These are phyloP conservation scores for Homarus americanus DNA, from an alignment of 1,140 invertebrate species.

Conservation along the genomic window DNA sequence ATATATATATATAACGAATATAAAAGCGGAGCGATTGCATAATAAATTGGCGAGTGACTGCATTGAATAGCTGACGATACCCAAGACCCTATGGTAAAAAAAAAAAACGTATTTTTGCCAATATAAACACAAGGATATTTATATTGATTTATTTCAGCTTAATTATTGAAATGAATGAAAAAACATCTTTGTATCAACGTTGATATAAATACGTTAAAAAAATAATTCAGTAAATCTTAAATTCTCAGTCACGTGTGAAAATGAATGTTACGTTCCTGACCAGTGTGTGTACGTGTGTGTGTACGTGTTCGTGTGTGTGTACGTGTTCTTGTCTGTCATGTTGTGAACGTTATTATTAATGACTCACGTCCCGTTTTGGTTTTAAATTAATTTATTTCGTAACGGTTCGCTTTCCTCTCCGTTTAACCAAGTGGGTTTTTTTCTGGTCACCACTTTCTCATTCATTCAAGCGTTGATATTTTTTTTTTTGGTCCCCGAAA, in stretches of 20 bases:
- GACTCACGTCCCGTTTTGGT: conserved; percentile 15
- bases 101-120: too few relatives aligned
- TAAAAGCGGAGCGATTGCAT: too few relatives aligned
- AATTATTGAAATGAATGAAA: too few relatives aligned
- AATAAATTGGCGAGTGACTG: too few relatives aligned
- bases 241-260: too few relatives aligned
- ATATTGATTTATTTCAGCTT: too few relatives aligned
- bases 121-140: too few relatives aligned
- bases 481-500: background rate
- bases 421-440: background rate
- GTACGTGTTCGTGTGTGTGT: background rate
- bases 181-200: too few relatives aligned
- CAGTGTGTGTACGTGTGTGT: background rate
- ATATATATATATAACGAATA: background rate
- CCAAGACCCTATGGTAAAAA: too few relatives aligned
- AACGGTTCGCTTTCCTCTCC: conserved; percentile 7
- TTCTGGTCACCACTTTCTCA: background rate
- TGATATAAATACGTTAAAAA: too few relatives aligned
- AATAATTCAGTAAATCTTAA: too few relatives aligned
- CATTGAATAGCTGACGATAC: too few relatives aligned
- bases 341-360: background rate
- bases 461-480: background rate
- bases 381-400: conserved; percentile 18
- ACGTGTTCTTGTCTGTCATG: background rate
- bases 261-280: background rate